Percentiles rank a stretch among this genome's conserved stretches.
Conservation (phyloP, 2,797 vertebrate species). For the Geotrypetes seraphini region DNA sequence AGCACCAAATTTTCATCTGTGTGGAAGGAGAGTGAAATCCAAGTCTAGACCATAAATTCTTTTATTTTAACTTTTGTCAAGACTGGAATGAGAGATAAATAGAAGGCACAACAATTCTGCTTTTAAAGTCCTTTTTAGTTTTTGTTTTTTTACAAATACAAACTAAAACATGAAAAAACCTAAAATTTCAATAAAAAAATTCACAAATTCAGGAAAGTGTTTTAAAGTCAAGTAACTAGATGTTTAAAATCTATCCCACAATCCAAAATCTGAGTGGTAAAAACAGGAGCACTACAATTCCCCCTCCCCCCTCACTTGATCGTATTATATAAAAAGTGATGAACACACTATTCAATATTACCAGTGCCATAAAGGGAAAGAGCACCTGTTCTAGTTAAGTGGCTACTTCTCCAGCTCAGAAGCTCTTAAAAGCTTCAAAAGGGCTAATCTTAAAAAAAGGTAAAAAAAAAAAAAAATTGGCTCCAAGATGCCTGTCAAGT, state of each 20-base stretch:
- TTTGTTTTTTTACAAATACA: slow-evolving; percentile 72
- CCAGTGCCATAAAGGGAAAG: slow-evolving; percentile 43
- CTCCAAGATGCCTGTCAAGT: slow-evolving; percentile 51
- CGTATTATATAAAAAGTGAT: slow-evolving; percentile 45
- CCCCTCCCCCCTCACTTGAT: slow-evolving; percentile 39
- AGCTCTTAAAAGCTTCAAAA: slow-evolving; percentile 15
- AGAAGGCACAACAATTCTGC: slow-evolving; percentile 76
- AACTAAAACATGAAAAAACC: slow-evolving; percentile 65
- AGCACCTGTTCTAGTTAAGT: slow-evolving; percentile 41
- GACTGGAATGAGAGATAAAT: slow-evolving; percentile 68
- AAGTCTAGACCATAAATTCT: slow-evolving; percentile 47
- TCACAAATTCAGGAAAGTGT: slow-evolving; percentile 60
- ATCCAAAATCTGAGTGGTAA: slow-evolving; percentile 57
- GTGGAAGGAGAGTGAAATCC: no score
- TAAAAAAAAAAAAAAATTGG: no score
- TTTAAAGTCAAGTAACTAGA: slow-evolving; percentile 55
- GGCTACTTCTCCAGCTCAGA: slow-evolving; percentile 40
- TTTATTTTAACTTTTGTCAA: slow-evolving; percentile 58
- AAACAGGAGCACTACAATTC: slow-evolving; percentile 47
- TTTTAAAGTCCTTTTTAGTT: slow-evolving; percentile 29
- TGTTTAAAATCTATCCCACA: slow-evolving; percentile 59
- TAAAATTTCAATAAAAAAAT: slow-evolving; percentile 47
- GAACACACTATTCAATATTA: slow-evolving; percentile 43
- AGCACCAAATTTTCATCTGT: no score
- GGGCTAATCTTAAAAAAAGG: slow-evolving; percentile 10